Evolutionary conservation across 2,113 vertebrate genomes (phyloP).

Genomic region (Pygathrix nemaeus): DNA sequence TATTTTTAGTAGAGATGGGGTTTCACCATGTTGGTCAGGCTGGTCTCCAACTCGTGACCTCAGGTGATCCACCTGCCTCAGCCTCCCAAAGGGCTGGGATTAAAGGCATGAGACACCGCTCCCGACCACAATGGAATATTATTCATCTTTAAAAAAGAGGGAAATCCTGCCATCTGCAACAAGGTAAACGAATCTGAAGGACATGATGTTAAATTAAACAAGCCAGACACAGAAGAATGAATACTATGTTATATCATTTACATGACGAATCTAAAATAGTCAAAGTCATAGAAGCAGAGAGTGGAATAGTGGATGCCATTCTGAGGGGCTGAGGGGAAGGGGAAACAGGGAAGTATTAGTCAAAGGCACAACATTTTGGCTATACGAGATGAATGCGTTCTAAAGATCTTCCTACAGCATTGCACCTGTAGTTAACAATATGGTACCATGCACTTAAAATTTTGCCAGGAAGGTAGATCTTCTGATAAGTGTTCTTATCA

Average conservation of each 20-base stretch:
- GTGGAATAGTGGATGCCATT: background rate
- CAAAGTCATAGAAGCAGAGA: background rate
- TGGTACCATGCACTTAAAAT: background rate
- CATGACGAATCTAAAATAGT: background rate
- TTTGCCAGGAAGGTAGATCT: background rate
- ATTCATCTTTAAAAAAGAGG: too few relatives aligned
- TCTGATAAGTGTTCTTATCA: background rate
- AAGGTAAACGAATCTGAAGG: background rate
- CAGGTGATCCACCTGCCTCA: too few relatives aligned
- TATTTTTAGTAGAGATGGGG: too few relatives aligned
- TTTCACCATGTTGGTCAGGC: too few relatives aligned
- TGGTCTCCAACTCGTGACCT: too few relatives aligned
- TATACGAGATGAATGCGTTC: background rate
- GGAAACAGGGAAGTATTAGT: background rate
- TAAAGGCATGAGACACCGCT: too few relatives aligned
- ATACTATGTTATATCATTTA: background rate
- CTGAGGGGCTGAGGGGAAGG: background rate
- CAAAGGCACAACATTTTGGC: background rate
- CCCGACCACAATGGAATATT: too few relatives aligned
- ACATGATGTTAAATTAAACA: background rate
- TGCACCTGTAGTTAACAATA: background rate
- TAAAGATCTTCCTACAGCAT: background rate
- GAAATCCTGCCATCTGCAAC: background rate
- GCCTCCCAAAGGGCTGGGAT: too few relatives aligned
- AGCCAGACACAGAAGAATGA: background rate